Conservation (phyloP, 2,888 invertebrate species). For the Bibio marci region DNA sequence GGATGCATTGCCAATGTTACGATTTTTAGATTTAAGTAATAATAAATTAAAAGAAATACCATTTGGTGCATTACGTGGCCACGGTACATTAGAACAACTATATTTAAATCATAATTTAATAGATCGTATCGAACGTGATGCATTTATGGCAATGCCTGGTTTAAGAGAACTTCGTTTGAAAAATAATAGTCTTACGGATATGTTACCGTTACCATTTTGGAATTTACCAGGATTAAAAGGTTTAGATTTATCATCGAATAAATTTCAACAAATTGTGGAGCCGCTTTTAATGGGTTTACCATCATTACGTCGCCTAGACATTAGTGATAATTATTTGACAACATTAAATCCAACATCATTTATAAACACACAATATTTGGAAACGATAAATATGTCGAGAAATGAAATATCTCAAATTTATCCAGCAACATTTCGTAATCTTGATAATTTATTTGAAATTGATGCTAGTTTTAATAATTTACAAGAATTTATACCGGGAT, state of each 20-base stretch:
- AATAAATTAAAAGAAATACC: conserved; percentile 63
- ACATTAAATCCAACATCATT: conserved; percentile 58
- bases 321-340: conserved; percentile 54
- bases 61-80: conserved; percentile 60
- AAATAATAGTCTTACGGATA: conserved; percentile 65
- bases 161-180: conserved; percentile 62
- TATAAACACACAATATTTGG: conserved; percentile 50
- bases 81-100: conserved; percentile 60
- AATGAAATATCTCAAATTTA: conserved; percentile 55
- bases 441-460: conserved; percentile 59
- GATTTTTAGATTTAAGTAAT: conserved; percentile 60
- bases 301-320: conserved; percentile 54
- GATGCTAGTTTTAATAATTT: conserved; percentile 59
- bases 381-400: conserved; percentile 61
- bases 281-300: conserved; percentile 57
- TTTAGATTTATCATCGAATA: conserved; percentile 61
- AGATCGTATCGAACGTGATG: conserved; percentile 55
- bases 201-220: conserved; percentile 62
- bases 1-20: conserved; percentile 58
- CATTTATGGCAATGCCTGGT: conserved; percentile 69
- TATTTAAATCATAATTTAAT: conserved; percentile 67
- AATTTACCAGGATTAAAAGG: conserved; percentile 72
- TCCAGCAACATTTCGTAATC: conserved; percentile 57
- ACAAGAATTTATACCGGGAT: conserved; percentile 56
- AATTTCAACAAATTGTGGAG: conserved; percentile 51